Percentiles rank a stretch among this genome's conserved stretches.
phyloP scores from a whole-genome alignment of 2,797 vertebrate genomes.

The Periparus ater region DNA sequence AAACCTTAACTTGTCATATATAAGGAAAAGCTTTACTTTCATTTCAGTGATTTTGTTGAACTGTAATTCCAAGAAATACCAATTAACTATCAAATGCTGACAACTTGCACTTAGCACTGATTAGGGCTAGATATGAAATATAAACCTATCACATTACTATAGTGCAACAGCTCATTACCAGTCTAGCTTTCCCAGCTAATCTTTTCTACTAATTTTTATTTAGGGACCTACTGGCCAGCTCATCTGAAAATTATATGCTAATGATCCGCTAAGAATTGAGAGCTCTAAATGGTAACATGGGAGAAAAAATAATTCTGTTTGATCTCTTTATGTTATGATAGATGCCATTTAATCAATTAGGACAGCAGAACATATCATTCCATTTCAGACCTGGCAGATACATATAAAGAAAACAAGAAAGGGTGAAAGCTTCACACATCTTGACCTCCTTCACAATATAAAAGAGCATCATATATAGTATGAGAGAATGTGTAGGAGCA shows the following conservation, averaged over 20 bases:
- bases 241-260: constrained; percentile 27
- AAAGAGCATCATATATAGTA: not conserved
- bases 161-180: constrained; percentile 52
- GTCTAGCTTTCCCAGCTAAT: constrained; percentile 25
- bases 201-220: constrained; percentile 51
- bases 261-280: constrained; percentile 1
- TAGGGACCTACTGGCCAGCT: constrained; percentile 43
- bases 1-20: constrained; percentile 7
- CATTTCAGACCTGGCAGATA: not conserved
- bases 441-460: not conserved
- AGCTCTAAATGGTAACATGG: not conserved
- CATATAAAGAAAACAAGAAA: not conserved
- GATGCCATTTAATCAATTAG: constrained; percentile 45
- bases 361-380: not conserved
- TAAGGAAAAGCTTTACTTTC: constrained; percentile 9
- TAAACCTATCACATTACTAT: constrained; percentile 21
- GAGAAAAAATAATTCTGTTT: constrained; percentile 23
- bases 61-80: constrained; percentile 25
- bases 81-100: constrained; percentile 40
- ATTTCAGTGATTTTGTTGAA: not conserved
- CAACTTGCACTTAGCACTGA: constrained; percentile 34
- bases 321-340: constrained; percentile 47
- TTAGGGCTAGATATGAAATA: constrained; percentile 45
- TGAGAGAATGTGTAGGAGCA: not conserved
- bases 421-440: not conserved